Evolutionary conservation across 92 coral and sea anemone species (phyloP), one percentile per base, ranked within the genome.

Genomic region (Palythoa grandiflora): DNA sequence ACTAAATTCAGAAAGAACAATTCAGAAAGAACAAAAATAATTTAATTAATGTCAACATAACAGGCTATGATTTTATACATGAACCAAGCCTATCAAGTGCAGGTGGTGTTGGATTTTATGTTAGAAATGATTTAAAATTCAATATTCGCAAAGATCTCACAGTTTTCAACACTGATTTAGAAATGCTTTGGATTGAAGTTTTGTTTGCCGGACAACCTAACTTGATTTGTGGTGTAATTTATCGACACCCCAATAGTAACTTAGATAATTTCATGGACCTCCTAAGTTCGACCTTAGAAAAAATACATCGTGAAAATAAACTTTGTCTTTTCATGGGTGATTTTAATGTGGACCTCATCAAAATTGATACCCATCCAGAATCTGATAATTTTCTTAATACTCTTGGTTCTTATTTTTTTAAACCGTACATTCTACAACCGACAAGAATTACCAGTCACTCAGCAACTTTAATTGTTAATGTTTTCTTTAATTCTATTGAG

Each of bases 141-240:
- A 61, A 15, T 61, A 61, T 44, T 44, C 50, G 50, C 50, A 44
- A 44, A 44, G 47, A 40, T 40, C 65, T 57, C 65, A 57, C 87
- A 21, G 6, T 59, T 14, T 38, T 60, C 16, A 21, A 39, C 16
- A 14, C 2, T 20, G 87, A 83, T 28, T 66, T 6, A 66, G 87
- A 84, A 44, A 60, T 55, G 51, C 87, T 84, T 47, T 84, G 88
- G 79, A 84, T 84, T 52, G 88, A 84, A 10, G 35, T 71, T n/a
- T 12, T 51, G 17, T 6, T 50, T 10, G 28, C 9, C 37, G 79
- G 88, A 10, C 80, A 71, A 52, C 52, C 79, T 38, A 84, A 84
- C 65, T 50, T 84, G 38, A 71, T 84, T 54, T 84, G 88, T 71
- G 88, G 79, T 17, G 79, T 84, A 15, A 36, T 84, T 2, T 84